phyloP scores from a whole-genome alignment of 2,113 vertebrate species.

The Pelusios castaneus region DNA sequence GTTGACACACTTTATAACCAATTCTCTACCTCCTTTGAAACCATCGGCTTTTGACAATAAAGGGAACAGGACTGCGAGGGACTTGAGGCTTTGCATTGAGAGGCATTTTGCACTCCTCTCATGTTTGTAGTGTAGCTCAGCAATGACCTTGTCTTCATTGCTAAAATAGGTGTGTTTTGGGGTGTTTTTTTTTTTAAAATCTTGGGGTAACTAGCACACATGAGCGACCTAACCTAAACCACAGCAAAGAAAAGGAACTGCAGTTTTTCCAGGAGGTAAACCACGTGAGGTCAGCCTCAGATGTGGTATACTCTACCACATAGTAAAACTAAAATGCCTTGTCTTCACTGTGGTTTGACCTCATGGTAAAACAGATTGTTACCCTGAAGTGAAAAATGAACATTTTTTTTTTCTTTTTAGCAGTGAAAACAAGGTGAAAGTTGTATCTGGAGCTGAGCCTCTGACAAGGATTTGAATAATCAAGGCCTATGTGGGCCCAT shows the following conservation, averaged over 20 bases:
- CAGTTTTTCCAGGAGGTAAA: not conserved
- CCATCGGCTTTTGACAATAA: not conserved
- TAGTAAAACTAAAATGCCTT: not conserved
- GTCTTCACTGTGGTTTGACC: not conserved
- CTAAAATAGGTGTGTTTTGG: not conserved
- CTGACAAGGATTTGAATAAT: not conserved
- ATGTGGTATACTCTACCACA: not conserved
- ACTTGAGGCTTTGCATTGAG: not conserved
- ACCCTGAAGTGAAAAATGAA: not conserved
- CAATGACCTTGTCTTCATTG: not conserved
- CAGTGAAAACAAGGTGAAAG: not conserved
- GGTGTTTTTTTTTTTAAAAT: not conserved
- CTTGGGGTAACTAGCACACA: not conserved
- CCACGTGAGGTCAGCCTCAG: not conserved
- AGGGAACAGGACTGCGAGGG: not conserved
- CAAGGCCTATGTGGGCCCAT: not conserved
- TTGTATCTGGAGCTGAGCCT: conserved; percentile 9
- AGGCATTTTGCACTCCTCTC: not conserved
- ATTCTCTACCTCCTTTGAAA: not conserved
- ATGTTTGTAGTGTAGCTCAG: not conserved
- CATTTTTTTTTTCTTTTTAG: not conserved
- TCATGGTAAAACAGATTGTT: not conserved
- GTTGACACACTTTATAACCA: not conserved
- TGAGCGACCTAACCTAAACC: not conserved
- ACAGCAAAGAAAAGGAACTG: not conserved